Evolutionary conservation across 2,888 invertebrate genomes (phyloP).

Genomic region (Metopia argyrocephala): DNA sequence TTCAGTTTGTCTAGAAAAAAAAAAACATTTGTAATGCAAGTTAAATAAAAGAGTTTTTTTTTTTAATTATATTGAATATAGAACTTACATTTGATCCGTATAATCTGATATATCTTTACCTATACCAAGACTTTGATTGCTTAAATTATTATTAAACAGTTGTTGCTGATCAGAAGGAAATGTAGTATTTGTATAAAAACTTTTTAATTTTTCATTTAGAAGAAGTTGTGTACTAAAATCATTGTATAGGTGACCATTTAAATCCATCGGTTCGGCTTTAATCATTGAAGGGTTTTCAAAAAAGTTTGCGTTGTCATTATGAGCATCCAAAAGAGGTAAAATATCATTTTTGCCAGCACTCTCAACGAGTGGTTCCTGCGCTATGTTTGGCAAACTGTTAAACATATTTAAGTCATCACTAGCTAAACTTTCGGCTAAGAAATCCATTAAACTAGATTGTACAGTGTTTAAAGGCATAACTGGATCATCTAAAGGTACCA

Average conservation of each 20-base stretch:
- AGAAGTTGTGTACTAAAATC: conserved; percentile 51
- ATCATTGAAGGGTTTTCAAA: conserved; percentile 68
- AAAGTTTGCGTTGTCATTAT: conserved; percentile 66
- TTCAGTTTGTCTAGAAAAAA: conserved; percentile 48
- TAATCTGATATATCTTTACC: conserved; percentile 35
- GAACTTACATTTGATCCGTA: conserved; percentile 52
- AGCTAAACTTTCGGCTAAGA: conserved; percentile 75
- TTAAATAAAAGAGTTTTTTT: no score
- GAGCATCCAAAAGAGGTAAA: conserved; percentile 71
- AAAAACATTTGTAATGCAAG: background rate
- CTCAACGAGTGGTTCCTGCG: conserved; percentile 71
- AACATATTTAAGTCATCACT: conserved; percentile 74
- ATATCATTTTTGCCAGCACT: conserved; percentile 71
- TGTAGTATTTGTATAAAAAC: conserved; percentile 52
- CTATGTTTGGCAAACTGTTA: conserved; percentile 70
- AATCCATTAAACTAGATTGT: conserved; percentile 77
- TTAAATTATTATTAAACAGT: conserved; percentile 22
- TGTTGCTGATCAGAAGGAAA: conserved; percentile 46
- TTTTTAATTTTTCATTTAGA: conserved; percentile 64
- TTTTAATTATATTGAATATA: background rate
- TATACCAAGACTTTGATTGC: conserved; percentile 5
- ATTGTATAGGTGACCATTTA: conserved; percentile 50
- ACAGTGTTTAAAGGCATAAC: conserved; percentile 71
- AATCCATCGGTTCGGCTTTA: conserved; percentile 48
- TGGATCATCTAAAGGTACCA: conserved; percentile 44